Evolutionary conservation across 2,888 invertebrate species (phyloP), one percentile per base, ranked within the genome.

Genomic region (Lasioglossum malachurum): DNA sequence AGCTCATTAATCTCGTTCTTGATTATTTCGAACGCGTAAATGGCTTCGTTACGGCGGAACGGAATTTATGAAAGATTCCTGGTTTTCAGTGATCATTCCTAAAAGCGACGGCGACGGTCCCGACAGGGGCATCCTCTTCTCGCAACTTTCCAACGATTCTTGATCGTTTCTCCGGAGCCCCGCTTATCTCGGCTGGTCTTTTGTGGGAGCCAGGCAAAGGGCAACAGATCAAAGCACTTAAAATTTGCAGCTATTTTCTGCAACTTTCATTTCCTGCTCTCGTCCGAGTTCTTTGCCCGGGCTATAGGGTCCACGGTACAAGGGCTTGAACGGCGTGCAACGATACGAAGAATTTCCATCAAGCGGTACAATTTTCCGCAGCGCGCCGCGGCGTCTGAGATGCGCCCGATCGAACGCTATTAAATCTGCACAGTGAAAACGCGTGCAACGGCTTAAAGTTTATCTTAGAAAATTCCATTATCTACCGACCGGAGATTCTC

Each of bases 391-490:
- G 53, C n/a, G 57, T 57, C n/a, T 57, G 57, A n/a, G 76, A 19
- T 3, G 14, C 49, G 44, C 67, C 57, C 19, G 35, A 16, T 78
- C 64, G 71, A 84, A 75, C 75, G 69, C 64, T 75, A 80, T 82
- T 82, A 85, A 88, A 85, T 85, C 82, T 73, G 71, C 38, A 74
- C 72, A 35, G n/a, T 53, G 49, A 81, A 75, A 44, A 27, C 67
- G 80, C 57, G 5, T 23, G 76, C 69, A 69, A 75, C 64, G 72
- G 78, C 71, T 83, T 80, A 64, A 78, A 78, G 81, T 86, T 86
- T 88, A 83, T 83, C 83, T 78, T 75, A 78, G 75, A 86, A 82
- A 82, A 83, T 82, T 88, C 79, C 86, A 78, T 87, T 87, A 88
- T 88, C 84, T 87, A 87, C 80, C 82, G 41, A n/a, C 14, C 44